These are phyloP conservation scores for Labeo catla DNA, from an alignment of 2,113 vertebrate genomes.

Conservation along the genomic window DNA sequence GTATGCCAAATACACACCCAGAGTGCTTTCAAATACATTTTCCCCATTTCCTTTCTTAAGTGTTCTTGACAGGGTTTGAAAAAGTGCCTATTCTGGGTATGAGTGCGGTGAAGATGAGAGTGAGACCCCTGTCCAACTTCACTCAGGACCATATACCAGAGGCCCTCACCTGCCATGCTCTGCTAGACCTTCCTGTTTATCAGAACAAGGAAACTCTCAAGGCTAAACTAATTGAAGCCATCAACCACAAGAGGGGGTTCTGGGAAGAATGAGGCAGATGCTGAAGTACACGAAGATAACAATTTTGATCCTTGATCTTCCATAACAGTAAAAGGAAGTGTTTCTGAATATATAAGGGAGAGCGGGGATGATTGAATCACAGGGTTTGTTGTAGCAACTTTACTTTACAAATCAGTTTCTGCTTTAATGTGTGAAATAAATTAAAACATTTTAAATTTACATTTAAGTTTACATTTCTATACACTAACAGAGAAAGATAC, in stretches of 20 bases:
- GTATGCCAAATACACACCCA: background rate
- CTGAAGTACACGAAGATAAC: background rate
- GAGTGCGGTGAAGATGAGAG: conserved; percentile 69
- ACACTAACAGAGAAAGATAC: background rate
- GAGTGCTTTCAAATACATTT: background rate
- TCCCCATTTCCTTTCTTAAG: conserved; percentile 58
- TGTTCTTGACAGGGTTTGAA: conserved; percentile 80
- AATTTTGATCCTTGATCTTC: background rate
- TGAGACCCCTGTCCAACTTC: conserved; percentile 57
- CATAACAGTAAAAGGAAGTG: background rate
- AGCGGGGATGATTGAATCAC: too few relatives aligned
- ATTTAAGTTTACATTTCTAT: background rate
- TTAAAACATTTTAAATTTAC: background rate
- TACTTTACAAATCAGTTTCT: background rate
- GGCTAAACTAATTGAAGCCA: conserved; percentile 72
- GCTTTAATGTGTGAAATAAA: background rate
- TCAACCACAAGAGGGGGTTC: conserved; percentile 76
- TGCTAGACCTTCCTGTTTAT: conserved; percentile 76
- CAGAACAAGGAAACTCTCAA: conserved; percentile 66
- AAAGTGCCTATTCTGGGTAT: conserved; percentile 75
- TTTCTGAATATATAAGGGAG: background rate
- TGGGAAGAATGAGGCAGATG: conserved; percentile 49
- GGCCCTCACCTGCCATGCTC: conserved; percentile 70
- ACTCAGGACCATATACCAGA: conserved; percentile 72
- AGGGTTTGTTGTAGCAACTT: background rate